Evolutionary conservation across 2,797 vertebrate species (phyloP).

Genomic region (Gorsachius magnificus): DNA sequence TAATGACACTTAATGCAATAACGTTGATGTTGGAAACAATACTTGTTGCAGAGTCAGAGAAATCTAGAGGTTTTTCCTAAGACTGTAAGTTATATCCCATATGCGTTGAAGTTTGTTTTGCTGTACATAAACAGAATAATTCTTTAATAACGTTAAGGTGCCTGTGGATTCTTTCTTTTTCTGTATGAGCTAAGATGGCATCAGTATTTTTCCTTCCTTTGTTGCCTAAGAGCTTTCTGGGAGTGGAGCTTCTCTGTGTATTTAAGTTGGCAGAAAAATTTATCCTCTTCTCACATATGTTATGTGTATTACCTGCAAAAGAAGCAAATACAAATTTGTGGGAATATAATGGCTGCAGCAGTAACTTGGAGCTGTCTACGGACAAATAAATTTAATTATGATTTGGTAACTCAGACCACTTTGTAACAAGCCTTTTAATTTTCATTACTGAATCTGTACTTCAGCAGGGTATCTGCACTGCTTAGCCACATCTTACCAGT

Average conservation of each 20-base stretch:
- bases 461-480: not conserved
- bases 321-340: not conserved
- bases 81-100: not conserved
- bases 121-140: not conserved
- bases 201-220: not conserved
- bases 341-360: not conserved
- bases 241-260: not conserved
- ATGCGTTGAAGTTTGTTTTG: not conserved
- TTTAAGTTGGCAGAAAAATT: not conserved
- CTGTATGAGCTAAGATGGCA: not conserved
- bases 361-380: not conserved
- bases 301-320: not conserved
- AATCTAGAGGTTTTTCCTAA: not conserved
- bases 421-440: not conserved
- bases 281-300: not conserved
- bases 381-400: not conserved
- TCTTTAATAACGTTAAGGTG: not conserved
- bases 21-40: not conserved
- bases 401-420: not conserved
- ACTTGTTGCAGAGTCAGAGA: not conserved
- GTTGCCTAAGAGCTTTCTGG: not conserved
- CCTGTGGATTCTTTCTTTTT: not conserved
- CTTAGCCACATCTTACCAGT: not conserved
- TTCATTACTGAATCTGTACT: not conserved
- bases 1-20: constrained; percentile 1